Conservation (phyloP, 2,113 vertebrate species). For the Coracopsis vasa region DNA sequence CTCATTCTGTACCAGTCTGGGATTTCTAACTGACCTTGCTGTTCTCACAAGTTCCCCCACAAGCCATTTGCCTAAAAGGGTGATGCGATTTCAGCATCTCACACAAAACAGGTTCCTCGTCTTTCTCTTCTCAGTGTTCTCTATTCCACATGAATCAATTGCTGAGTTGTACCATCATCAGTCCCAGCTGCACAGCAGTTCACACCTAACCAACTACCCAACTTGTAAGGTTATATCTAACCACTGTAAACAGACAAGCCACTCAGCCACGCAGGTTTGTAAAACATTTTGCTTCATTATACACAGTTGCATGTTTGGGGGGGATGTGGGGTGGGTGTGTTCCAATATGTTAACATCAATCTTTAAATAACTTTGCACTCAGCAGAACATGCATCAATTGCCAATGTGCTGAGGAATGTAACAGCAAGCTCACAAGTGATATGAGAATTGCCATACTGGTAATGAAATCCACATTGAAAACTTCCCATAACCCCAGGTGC, state of each 20-base stretch:
- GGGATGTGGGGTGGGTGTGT: no score
- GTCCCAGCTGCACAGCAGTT: neutral
- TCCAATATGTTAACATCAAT: neutral
- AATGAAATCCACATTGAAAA: neutral
- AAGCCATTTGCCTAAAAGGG: accelerated
- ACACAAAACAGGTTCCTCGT: neutral
- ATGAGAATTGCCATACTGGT: neutral
- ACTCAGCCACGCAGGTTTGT: neutral
- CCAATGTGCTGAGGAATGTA: accelerated
- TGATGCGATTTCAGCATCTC: neutral
- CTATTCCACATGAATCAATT: neutral
- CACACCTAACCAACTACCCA: neutral
- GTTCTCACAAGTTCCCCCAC: neutral
- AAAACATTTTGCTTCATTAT: accelerated
- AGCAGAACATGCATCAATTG: neutral
- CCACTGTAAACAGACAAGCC: neutral
- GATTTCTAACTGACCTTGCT: neutral
- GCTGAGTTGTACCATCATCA: neutral
- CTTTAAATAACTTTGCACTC: neutral
- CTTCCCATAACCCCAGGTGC: neutral
- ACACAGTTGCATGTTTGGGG: neutral
- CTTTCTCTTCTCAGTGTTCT: accelerated
- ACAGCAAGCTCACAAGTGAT: neutral
- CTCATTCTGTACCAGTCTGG: neutral
- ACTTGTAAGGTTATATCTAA: neutral